phyloP scores from a whole-genome alignment of 2,113 vertebrate genomes.

The Neogale vison region DNA sequence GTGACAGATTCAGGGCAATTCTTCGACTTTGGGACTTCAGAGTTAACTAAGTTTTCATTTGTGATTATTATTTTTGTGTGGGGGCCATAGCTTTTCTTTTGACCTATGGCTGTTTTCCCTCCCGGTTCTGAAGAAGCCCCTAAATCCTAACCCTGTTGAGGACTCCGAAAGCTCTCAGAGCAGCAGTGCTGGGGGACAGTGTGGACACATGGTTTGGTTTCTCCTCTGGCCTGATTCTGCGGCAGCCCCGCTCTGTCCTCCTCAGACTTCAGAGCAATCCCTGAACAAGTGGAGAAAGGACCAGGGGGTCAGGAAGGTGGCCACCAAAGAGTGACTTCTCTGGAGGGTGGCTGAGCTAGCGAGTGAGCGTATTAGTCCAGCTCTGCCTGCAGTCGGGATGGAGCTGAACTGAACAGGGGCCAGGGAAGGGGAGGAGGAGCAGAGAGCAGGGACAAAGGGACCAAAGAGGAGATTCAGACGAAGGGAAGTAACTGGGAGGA shows the following conservation, averaged over 20 bases:
- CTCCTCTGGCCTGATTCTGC: rapidly evolving
- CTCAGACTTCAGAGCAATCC: background rate
- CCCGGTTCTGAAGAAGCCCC: background rate
- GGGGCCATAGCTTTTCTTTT: background rate
- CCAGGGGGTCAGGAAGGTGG: background rate
- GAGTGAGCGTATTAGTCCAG: background rate
- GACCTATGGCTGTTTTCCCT: background rate
- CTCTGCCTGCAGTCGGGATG: background rate
- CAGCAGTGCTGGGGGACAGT: rapidly evolving
- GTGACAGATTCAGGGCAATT: background rate
- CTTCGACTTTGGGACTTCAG: conserved; percentile 12
- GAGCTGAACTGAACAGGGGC: background rate
- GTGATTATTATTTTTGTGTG: background rate
- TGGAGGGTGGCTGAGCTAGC: background rate
- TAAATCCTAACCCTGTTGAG: background rate
- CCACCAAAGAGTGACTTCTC: background rate
- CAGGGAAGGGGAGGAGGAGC: background rate
- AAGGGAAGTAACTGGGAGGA: background rate
- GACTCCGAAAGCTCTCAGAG: background rate
- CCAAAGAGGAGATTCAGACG: rapidly evolving
- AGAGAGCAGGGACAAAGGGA: background rate
- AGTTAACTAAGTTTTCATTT: background rate
- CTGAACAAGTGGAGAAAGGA: background rate
- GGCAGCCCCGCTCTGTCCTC: background rate
- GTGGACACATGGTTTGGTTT: background rate